A percentile compares a stretch with the other conserved stretches of the same genome.
phyloP scores from a whole-genome alignment of 2,888 invertebrate species.

The Rhogogaster chlorosoma region DNA sequence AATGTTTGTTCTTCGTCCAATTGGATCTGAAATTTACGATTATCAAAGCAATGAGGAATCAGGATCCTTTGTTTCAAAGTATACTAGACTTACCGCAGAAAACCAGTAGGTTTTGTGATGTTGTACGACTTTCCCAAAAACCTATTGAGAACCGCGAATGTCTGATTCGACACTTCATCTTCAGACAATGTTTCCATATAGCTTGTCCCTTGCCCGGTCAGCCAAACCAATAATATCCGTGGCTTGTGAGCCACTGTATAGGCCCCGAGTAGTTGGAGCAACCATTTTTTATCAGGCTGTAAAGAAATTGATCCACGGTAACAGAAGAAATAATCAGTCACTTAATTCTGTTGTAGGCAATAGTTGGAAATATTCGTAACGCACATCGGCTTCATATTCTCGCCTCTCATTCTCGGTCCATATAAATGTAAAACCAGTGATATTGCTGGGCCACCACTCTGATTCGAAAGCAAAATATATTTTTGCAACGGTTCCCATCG shows the following conservation, averaged over 20 bases:
- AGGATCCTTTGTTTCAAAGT: constrained; percentile 70
- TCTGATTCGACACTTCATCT: constrained; percentile 79
- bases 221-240: constrained; percentile 83
- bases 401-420: constrained; percentile 80
- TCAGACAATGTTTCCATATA: constrained; percentile 82
- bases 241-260: constrained; percentile 82
- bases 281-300: constrained; percentile 80
- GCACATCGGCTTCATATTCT: constrained; percentile 61
- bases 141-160: constrained; percentile 78
- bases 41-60: constrained; percentile 66
- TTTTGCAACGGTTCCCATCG: constrained; percentile 86
- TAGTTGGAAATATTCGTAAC: constrained; percentile 40
- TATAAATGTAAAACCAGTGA: constrained; percentile 81
- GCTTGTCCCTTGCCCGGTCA: constrained; percentile 81
- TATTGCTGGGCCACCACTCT: constrained; percentile 83
- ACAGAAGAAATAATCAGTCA: constrained; percentile 76
- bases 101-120: constrained; percentile 78
- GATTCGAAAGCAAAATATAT: constrained; percentile 83
- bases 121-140: constrained; percentile 79
- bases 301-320: constrained; percentile 71
- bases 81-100: constrained; percentile 79
- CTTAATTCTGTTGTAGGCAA: constrained; percentile 78
- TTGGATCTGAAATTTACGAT: constrained; percentile 80
- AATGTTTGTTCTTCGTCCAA: constrained; percentile 86
- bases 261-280: constrained; percentile 82